Base-by-base conservation (phyloP, 2,888 invertebrate genomes). In the Apamea epomidion region DNA sequence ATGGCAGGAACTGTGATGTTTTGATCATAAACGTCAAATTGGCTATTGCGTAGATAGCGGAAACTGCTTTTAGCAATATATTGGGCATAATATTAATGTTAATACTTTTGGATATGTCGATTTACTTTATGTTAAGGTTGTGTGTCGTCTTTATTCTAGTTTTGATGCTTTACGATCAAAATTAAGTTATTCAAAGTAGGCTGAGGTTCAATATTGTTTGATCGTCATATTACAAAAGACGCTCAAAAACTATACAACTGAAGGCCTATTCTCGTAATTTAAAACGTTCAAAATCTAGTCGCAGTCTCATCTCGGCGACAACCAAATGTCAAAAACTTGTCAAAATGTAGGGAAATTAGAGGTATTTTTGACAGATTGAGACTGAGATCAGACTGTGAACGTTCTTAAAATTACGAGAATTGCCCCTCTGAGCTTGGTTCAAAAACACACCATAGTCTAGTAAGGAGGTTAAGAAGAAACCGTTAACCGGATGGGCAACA, bases 1-100 rank as follows among this genome's bases (percentile, higher is more conserved):
- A 87, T 83, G 75, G 54, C 45, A 74, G 48, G 8, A 71, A 71
- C 75, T 42, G 60, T 12, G 48, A 67, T 85, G 51, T 85, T 81
- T 85, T 74, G 25, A 54, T 80, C 70, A 45, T 80, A 60, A 70
- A 83, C 29, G 85, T 18, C 65, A 74, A 51, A 37, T 54, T 32
- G 42, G n/a, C 32, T 69, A 80, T 32, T 60, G 58, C 68, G 29
- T 16, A 60, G 58, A 73, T 70, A 69, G 1, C 18, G 37, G 69
- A 42, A 84, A 73, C 16, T 51, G 64, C 25, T 64, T 58, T 73
- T 69, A 69, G 29, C 10, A 7, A 74, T 71, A 62, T 37, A 72
- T 60, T 60, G 51, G 18, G 16, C 18, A 32, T 60, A 10, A 60
- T 60, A 21, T 51, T 29, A 29, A 68, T 62, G 32, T 51, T 42